phyloP scores from a whole-genome alignment of 2,797 vertebrate genomes.

The Acanthurus leucopareius region DNA sequence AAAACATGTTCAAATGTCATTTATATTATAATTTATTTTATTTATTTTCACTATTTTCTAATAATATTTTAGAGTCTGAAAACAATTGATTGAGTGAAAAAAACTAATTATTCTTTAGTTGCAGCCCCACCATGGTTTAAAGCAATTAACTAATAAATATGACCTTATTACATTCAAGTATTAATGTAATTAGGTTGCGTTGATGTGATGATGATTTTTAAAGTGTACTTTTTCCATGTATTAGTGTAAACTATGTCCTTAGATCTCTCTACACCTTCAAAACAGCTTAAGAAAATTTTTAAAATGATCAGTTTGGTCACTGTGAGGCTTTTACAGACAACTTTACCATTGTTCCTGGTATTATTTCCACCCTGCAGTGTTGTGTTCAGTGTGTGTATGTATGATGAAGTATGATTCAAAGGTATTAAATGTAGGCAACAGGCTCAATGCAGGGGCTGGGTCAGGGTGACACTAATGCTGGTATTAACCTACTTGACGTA shows the following conservation, averaged over 20 bases:
- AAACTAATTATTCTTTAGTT: too few species aligned
- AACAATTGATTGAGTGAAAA: too few species aligned
- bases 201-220: neutral
- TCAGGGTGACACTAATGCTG: conserved; percentile 18
- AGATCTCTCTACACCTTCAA: too few species aligned
- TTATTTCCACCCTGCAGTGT: neutral
- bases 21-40: too few species aligned
- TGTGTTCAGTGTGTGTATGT: neutral
- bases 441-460: conserved; percentile 20
- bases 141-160: neutral
- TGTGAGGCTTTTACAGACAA: conserved; percentile 8
- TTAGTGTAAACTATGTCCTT: too few species aligned
- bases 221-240: neutral
- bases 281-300: neutral
- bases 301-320: neutral
- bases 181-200: neutral
- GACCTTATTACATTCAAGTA: neutral
- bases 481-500: conserved; percentile 1
- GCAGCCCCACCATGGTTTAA: neutral
- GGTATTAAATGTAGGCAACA: conserved; percentile 6
- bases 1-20: too few species aligned
- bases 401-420: conserved; percentile 11
- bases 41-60: too few species aligned
- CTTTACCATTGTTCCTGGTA: neutral
- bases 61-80: too few species aligned